phyloP scores from a whole-genome alignment of 1,140 invertebrate species.

The Ericerus pela region DNA sequence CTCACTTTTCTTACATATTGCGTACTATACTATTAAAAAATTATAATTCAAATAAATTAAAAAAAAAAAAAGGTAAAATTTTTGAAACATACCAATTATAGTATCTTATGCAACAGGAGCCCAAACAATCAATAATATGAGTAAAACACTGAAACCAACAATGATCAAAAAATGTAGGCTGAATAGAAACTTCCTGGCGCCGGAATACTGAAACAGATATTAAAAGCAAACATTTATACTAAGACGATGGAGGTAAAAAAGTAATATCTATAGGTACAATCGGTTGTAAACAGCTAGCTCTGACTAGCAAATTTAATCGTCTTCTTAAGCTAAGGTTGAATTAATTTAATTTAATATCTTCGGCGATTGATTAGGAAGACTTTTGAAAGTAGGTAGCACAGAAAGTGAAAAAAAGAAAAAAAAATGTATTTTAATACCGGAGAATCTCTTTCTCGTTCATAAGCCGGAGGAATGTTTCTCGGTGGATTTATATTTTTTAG shows the following conservation, averaged over 20 bases:
- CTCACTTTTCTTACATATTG: too few species aligned
- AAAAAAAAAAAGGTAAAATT: too few species aligned
- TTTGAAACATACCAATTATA: too few species aligned
- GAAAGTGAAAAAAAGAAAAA: slow-evolving; percentile 9
- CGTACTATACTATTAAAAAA: too few species aligned
- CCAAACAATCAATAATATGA: slow-evolving; percentile 59
- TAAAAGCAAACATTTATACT: slow-evolving; percentile 10
- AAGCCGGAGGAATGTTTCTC: slow-evolving; percentile 35
- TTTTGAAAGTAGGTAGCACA: not conserved
- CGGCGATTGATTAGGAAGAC: not conserved
- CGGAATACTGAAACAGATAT: slow-evolving; percentile 46
- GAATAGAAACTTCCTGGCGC: slow-evolving; percentile 54
- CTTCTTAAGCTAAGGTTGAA: not conserved
- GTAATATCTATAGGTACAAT: not conserved
- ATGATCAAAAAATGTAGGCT: slow-evolving; percentile 55
- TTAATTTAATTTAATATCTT: not conserved
- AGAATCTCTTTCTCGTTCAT: slow-evolving; percentile 51
- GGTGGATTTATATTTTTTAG: slow-evolving; percentile 61
- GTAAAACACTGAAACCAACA: slow-evolving; percentile 41
- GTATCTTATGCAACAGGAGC: too few species aligned
- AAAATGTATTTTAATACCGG: slow-evolving; percentile 41
- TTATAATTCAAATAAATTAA: too few species aligned
- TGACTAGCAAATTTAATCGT: not conserved
- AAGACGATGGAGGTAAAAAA: not conserved
- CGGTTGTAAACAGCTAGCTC: not conserved